phyloP scores from a whole-genome alignment of 37 sponge, comb jelly and placozoan genomes.

The Geodia barretti region DNA sequence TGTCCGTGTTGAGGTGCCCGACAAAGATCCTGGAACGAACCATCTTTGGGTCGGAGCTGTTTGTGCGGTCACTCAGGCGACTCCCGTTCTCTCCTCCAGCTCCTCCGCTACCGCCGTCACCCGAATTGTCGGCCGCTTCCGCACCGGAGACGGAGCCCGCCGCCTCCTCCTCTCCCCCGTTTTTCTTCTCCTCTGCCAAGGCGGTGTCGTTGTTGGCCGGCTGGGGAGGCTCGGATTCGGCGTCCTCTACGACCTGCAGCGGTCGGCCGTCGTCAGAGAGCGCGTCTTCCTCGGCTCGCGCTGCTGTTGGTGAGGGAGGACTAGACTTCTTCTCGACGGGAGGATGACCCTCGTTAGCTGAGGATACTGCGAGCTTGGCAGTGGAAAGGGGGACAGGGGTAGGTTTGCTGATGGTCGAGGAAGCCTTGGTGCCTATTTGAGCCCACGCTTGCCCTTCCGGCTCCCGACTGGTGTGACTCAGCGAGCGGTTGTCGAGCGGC shows the following conservation, averaged over 20 bases:
- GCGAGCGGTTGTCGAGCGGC: conserved; percentile 24
- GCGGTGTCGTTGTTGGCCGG: neutral
- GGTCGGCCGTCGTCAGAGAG: neutral
- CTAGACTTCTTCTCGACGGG: neutral
- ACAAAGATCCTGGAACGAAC: conserved; percentile 57
- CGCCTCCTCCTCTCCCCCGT: neutral
- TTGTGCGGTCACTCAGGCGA: conserved; percentile 1
- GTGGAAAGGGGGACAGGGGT: neutral
- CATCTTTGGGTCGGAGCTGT: conserved; percentile 29
- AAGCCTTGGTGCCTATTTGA: conserved; percentile 25
- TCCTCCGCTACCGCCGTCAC: neutral
- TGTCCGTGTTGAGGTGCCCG: conserved; percentile 54
- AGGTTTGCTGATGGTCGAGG: no score
- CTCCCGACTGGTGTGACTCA: conserved; percentile 35
- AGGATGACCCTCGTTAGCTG: neutral
- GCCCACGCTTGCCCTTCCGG: conserved; percentile 49
- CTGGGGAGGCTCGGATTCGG: neutral
- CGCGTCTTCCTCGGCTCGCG: conserved; percentile 21
- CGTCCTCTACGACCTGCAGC: neutral
- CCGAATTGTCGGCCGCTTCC: neutral
- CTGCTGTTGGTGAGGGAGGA: no score
- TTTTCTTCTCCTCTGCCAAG: neutral
- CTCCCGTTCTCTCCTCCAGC: neutral
- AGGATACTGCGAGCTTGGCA: neutral
- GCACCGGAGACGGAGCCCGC: neutral